Conservation (phyloP, 2,797 vertebrate genomes). For the Anguilla anguilla region DNA sequence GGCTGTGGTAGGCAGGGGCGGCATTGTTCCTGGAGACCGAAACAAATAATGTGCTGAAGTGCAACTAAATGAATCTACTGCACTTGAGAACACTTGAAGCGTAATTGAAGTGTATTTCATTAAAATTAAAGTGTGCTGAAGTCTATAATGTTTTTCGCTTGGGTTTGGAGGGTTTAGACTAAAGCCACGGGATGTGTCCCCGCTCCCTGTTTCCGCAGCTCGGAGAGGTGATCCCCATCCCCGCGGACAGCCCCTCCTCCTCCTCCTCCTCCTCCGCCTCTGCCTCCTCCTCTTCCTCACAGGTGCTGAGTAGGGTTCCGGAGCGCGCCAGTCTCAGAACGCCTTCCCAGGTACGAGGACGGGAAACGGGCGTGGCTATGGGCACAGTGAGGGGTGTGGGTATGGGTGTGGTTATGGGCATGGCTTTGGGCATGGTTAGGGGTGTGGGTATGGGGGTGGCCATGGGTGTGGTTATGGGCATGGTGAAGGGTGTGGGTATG, state of each 20-base stretch:
- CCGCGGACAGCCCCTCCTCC: slow-evolving; percentile 66
- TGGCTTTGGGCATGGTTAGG: no score
- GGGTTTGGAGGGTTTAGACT: not conserved
- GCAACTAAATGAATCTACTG: not conserved
- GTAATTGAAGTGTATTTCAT: not conserved
- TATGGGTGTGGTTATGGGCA: no score
- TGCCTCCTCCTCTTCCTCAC: slow-evolving; percentile 72
- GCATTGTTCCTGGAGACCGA: not conserved
- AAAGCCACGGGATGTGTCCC: not conserved
- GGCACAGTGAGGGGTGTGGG: not conserved
- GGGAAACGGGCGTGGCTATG: not conserved
- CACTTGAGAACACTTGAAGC: not conserved
- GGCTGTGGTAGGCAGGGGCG: not conserved
- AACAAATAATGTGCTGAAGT: no score
- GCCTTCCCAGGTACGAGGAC: slow-evolving; percentile 60
- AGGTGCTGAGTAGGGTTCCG: slow-evolving; percentile 65
- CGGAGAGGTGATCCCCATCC: slow-evolving; percentile 82
- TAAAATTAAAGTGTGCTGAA: not conserved
- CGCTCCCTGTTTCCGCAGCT: slow-evolving; percentile 72
- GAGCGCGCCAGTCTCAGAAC: slow-evolving; percentile 53
- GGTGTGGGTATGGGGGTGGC: no score
- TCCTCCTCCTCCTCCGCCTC: slow-evolving; percentile 69
- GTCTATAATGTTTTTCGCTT: not conserved
- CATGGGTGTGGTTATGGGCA: no score
- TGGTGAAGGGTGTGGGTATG: no score